Conservation (phyloP, 2,797 vertebrate genomes). For the Parauchenoglanis ngamensis region DNA sequence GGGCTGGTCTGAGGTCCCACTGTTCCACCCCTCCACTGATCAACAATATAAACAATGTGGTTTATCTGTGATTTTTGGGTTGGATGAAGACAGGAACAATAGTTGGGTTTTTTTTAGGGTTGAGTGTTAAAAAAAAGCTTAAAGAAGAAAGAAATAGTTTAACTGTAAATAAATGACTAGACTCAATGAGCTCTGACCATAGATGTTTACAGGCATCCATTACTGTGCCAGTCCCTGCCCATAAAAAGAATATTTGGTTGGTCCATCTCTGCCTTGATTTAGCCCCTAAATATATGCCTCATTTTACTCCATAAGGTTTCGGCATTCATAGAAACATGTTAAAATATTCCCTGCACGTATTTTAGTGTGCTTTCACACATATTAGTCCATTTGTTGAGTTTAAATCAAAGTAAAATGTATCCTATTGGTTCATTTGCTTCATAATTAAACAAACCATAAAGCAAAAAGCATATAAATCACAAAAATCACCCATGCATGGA, state of each 20-base stretch:
- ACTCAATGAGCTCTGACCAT: not conserved
- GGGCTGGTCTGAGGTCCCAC: not conserved
- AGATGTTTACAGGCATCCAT: too few relatives aligned
- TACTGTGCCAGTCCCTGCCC: not conserved
- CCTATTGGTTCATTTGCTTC: not conserved
- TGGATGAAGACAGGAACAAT: not conserved
- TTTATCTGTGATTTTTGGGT: not conserved
- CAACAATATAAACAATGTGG: not conserved
- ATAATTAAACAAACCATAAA: not conserved
- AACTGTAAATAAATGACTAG: not conserved
- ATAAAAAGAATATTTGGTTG: not conserved
- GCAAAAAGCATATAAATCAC: not conserved
- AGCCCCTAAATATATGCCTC: not conserved
- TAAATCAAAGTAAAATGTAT: not conserved
- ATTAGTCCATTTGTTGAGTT: not conserved
- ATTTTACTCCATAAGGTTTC: not conserved
- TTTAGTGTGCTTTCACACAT: not conserved
- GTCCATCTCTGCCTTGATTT: not conserved
- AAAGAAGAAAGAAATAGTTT: too few relatives aligned
- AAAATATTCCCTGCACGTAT: not conserved
- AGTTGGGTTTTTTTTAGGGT: too few relatives aligned
- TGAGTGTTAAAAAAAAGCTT: not conserved
- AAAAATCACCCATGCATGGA: not conserved
- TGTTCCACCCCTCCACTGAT: not conserved
- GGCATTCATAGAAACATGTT: not conserved